phyloP scores from a whole-genome alignment of 2,113 vertebrate genomes.

The Austrofundulus limnaeus region DNA sequence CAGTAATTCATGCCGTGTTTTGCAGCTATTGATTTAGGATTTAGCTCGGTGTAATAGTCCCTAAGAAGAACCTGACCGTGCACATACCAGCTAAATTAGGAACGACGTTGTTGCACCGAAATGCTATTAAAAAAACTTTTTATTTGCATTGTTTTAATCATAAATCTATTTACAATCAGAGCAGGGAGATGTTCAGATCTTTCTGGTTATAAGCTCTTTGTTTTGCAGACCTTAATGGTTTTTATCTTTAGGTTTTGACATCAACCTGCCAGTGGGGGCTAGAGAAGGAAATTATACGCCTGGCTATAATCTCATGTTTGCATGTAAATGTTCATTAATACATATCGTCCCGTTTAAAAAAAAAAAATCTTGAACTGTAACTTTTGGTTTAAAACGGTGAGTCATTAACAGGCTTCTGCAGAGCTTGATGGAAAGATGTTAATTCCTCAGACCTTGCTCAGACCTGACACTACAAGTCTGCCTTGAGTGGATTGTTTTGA shows the following conservation, averaged over 20 bases:
- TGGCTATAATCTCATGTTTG: no score
- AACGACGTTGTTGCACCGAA: not conserved
- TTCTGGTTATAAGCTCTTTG: not conserved
- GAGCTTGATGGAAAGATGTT: not conserved
- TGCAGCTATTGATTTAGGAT: slow-evolving; percentile 18
- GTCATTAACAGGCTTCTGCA: not conserved
- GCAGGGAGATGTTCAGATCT: no score
- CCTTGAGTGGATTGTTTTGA: no score
- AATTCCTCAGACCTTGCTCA: not conserved
- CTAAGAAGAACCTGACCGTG: not conserved
- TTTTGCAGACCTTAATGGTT: not conserved
- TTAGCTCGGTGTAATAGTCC: not conserved
- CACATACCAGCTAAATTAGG: not conserved
- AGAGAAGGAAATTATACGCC: no score
- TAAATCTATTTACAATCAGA: no score
- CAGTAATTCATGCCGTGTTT: slow-evolving; percentile 29
- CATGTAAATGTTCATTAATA: no score
- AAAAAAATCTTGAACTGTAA: no score
- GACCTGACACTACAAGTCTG: no score
- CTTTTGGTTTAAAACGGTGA: not conserved
- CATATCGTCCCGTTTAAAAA: no score
- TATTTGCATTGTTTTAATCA: no score
- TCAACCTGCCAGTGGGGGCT: no score
- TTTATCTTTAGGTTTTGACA: no score
- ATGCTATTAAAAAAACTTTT: not conserved